These are phyloP conservation scores for Stegodyphus mimosarum DNA, from an alignment of 1,140 invertebrate genomes.

Conservation along the genomic window DNA sequence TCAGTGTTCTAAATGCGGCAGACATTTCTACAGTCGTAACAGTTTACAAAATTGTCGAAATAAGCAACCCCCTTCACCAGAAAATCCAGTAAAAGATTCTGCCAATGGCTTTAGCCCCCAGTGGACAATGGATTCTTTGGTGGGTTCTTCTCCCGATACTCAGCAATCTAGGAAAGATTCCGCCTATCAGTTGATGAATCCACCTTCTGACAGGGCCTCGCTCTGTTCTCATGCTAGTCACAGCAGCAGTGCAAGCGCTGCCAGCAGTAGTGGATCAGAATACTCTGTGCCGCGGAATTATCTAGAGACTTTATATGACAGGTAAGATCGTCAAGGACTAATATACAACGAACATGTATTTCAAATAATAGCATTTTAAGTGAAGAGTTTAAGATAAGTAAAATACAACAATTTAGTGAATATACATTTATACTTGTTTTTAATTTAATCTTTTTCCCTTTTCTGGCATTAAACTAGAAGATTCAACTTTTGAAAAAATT, in stretches of 20 bases:
- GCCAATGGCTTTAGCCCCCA: slow-evolving; percentile 37
- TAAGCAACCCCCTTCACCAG: not conserved
- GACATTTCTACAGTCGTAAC: slow-evolving; percentile 47
- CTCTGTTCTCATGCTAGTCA: slow-evolving; percentile 55
- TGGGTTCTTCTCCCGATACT: slow-evolving; percentile 3
- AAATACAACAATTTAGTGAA: no score
- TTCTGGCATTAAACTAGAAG: no score
- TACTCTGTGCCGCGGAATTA: slow-evolving; percentile 58
- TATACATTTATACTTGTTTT: no score
- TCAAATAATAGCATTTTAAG: no score
- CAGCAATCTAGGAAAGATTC: slow-evolving; percentile 28
- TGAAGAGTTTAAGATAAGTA: no score
- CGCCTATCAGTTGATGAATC: slow-evolving; percentile 39
- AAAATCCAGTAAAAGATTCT: not conserved
- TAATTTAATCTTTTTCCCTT: no score
- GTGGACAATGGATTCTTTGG: slow-evolving; percentile 43
- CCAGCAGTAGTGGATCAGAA: slow-evolving; percentile 53
- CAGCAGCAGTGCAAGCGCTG: slow-evolving; percentile 21
- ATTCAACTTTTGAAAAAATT: no score
- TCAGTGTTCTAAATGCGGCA: slow-evolving; percentile 49
- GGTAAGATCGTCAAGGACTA: not conserved
- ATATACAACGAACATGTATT: no score
- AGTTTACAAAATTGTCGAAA: slow-evolving; percentile 28
- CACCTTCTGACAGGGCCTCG: slow-evolving; percentile 39
- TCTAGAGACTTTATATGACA: slow-evolving; percentile 48